phyloP scores from a whole-genome alignment of 2,888 invertebrate species.

The Achlya flavicornis region DNA sequence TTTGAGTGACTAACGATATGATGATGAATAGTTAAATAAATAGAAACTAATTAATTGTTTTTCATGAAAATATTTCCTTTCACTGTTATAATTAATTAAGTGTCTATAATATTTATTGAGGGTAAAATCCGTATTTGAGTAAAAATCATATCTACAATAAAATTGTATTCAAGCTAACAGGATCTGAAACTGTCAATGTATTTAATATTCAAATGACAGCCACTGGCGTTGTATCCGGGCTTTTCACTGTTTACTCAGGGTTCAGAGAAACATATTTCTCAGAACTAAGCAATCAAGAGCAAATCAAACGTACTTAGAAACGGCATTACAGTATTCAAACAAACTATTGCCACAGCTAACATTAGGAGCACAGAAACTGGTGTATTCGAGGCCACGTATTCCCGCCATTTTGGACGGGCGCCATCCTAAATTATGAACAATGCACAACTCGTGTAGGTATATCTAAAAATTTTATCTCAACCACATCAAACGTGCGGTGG shows the following conservation, averaged over 20 bases:
- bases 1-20: too few species aligned
- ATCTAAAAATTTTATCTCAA: constrained; percentile 15
- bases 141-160: too few species aligned
- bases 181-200: too few species aligned
- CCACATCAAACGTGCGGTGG: not conserved
- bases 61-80: too few species aligned
- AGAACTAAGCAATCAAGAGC: not conserved
- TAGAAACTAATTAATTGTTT: too few species aligned
- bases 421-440: constrained; percentile 37
- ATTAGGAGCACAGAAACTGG: constrained; percentile 23
- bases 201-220: too few species aligned
- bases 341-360: constrained; percentile 31
- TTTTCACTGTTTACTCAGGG: not conserved
- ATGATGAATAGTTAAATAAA: too few species aligned
- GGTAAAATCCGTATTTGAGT: too few species aligned
- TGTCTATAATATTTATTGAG: too few species aligned
- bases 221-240: too few species aligned
- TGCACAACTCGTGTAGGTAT: constrained; percentile 16
- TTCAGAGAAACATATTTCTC: not conserved
- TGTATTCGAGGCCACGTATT: constrained; percentile 34
- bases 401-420: constrained; percentile 28
- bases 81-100: too few species aligned
- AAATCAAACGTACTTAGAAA: not conserved
- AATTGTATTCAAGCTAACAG: too few species aligned
- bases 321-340: constrained; percentile 15